Evolutionary conservation across 2,888 invertebrate species (phyloP).

Genomic region (Noctua janthina): DNA sequence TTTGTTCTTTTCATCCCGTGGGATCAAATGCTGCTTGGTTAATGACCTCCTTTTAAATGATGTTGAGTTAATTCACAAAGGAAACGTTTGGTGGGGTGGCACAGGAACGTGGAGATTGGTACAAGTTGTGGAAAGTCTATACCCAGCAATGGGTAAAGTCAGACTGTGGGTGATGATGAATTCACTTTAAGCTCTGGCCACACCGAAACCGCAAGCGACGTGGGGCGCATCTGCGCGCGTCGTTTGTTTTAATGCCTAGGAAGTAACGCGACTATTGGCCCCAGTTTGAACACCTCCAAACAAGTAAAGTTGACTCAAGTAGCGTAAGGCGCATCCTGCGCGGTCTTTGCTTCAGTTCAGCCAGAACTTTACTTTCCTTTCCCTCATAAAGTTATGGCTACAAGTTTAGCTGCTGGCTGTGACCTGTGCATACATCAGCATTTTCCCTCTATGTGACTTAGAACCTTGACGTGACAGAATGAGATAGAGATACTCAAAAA

Average conservation of each 20-base stretch:
- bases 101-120: not conserved
- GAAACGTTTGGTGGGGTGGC: not conserved
- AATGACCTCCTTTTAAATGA: conserved; percentile 34
- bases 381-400: not conserved
- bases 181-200: not conserved
- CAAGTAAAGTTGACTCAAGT: not conserved
- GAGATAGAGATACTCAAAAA: not conserved
- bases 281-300: not conserved
- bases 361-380: conserved; percentile 6
- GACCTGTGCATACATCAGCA: not conserved
- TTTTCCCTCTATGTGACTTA: not conserved
- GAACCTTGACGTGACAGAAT: not conserved
- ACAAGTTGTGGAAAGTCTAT: not conserved
- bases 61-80: not conserved
- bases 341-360: not conserved
- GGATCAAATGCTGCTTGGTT: conserved; percentile 47
- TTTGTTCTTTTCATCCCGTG: conserved; percentile 49
- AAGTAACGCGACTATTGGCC: not conserved
- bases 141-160: not conserved
- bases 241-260: not conserved
- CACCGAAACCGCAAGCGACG: not conserved
- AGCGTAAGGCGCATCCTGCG: not conserved
- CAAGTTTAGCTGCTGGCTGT: not conserved
- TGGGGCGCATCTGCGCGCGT: not conserved
- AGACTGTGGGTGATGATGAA: not conserved